Percentiles rank a stretch among this genome's conserved stretches.
phyloP scores from a whole-genome alignment of 2,113 vertebrate species.

The Podarcis cretensis region DNA sequence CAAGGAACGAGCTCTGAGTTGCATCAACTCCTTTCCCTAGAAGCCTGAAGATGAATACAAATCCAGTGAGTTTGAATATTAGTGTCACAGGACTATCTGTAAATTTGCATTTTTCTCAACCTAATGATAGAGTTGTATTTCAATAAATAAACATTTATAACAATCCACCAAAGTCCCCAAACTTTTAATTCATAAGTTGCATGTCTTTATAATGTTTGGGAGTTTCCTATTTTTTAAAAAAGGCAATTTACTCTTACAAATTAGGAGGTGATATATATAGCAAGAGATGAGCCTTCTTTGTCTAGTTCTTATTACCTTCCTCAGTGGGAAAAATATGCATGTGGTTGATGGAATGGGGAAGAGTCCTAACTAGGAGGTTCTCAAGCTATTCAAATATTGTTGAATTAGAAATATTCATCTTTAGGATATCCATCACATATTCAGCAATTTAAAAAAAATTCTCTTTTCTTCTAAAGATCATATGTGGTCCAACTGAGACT shows the following conservation, averaged over 20 bases:
- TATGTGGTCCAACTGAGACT: conserved; percentile 14
- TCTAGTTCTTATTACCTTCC: conserved; percentile 43
- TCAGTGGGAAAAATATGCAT: neutral
- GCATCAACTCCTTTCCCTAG: no score
- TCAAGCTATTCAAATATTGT: conserved; percentile 39
- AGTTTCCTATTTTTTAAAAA: neutral
- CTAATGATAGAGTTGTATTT: neutral
- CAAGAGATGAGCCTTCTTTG: conserved; percentile 37
- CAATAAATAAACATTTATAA: neutral
- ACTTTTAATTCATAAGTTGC: conserved; percentile 36
- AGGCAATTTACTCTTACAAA: conserved; percentile 21
- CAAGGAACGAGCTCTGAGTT: no score
- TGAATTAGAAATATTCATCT: conserved; percentile 42
- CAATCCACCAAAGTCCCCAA: conserved; percentile 47
- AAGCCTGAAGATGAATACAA: no score
- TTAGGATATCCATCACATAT: conserved; percentile 39
- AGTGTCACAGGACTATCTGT: neutral
- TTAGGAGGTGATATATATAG: conserved; percentile 32
- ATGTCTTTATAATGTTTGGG: neutral
- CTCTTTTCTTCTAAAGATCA: conserved; percentile 51
- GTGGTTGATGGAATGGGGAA: neutral
- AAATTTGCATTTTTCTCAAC: no score
- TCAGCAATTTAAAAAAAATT: conserved; percentile 36
- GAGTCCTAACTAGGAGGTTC: conserved; percentile 41
- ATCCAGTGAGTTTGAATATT: neutral